Percentiles rank a stretch among this genome's conserved stretches.
phyloP scores from a whole-genome alignment of 2,797 vertebrate genomes.

The Cynodonichthys magdalenae region DNA sequence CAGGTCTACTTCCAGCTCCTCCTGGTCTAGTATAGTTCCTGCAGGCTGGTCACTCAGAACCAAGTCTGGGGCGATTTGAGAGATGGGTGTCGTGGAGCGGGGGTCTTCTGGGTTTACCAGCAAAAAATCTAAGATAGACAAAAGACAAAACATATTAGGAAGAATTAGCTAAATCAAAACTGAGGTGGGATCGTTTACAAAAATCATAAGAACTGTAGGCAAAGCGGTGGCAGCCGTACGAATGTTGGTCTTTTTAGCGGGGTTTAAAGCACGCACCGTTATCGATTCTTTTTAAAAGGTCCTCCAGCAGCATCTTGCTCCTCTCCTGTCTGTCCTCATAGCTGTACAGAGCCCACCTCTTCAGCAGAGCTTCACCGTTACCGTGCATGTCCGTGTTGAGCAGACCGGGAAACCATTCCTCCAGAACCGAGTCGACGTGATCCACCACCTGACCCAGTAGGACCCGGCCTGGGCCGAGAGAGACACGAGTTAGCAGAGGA shows the following conservation, averaged over 20 bases:
- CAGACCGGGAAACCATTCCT: slow-evolving; percentile 96
- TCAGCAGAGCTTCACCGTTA: slow-evolving; percentile 91
- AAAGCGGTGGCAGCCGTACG: neutral
- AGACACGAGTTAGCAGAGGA: neutral
- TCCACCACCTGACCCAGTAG: slow-evolving; percentile 96
- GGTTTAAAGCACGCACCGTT: slow-evolving; percentile 75
- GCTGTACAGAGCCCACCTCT: slow-evolving; percentile 96
- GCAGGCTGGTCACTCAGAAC: slow-evolving; percentile 90
- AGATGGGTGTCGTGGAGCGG: slow-evolving; percentile 85
- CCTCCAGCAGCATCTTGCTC: slow-evolving; percentile 90
- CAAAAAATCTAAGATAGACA: slow-evolving; percentile 82
- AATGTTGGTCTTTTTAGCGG: too few relatives aligned
- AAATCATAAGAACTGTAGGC: neutral
- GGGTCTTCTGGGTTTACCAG: slow-evolving; percentile 85
- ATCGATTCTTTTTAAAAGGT: slow-evolving; percentile 86
- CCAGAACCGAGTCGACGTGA: slow-evolving; percentile 95
- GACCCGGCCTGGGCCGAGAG: slow-evolving; percentile 81
- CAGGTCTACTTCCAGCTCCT: slow-evolving; percentile 87
- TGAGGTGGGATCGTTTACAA: neutral
- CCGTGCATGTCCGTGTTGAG: slow-evolving; percentile 92
- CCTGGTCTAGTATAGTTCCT: slow-evolving; percentile 86
- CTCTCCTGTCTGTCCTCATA: slow-evolving; percentile 89
- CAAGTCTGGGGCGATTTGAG: slow-evolving; percentile 94
- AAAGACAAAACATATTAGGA: neutral
- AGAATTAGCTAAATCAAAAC: neutral